phyloP scores from a whole-genome alignment of 2,113 vertebrate species.

The Tyto alba region DNA sequence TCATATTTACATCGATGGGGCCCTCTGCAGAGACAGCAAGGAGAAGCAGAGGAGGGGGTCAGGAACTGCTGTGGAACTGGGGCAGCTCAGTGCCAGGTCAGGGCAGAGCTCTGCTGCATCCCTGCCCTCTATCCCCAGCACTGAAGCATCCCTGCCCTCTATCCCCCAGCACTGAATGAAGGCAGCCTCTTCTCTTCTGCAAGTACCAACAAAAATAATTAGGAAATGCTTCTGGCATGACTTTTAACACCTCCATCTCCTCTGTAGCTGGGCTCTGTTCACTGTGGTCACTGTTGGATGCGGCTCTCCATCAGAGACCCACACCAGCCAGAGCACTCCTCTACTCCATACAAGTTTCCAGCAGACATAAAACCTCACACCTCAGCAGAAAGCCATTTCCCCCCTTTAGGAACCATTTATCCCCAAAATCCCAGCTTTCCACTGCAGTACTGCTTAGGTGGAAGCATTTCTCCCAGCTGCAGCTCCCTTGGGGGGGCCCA shows the following conservation, averaged over 20 bases:
- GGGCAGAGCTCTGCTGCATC: not conserved
- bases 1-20: conserved; percentile 90
- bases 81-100: rapidly evolving
- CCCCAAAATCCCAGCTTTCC: not conserved
- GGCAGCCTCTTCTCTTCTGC: not conserved
- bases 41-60: not conserved
- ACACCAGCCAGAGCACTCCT: rapidly evolving
- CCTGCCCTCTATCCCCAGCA: not conserved
- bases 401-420: not conserved
- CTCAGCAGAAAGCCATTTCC: not conserved
- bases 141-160: not conserved
- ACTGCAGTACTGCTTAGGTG: not conserved
- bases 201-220: not conserved
- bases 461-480: not conserved
- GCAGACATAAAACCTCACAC: not conserved
- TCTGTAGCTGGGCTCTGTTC: not conserved
- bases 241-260: not conserved
- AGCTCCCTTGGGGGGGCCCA: not conserved
- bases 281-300: not conserved
- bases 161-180: not conserved
- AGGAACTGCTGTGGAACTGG: not conserved
- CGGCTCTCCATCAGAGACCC: not conserved
- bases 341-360: not conserved
- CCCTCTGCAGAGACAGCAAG: conserved; percentile 75
- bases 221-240: not conserved